Evolutionary conservation across 1,140 invertebrate genomes (phyloP), one percentile per base, ranked within the genome.

Genomic region (Frieseomelitta varia): DNA sequence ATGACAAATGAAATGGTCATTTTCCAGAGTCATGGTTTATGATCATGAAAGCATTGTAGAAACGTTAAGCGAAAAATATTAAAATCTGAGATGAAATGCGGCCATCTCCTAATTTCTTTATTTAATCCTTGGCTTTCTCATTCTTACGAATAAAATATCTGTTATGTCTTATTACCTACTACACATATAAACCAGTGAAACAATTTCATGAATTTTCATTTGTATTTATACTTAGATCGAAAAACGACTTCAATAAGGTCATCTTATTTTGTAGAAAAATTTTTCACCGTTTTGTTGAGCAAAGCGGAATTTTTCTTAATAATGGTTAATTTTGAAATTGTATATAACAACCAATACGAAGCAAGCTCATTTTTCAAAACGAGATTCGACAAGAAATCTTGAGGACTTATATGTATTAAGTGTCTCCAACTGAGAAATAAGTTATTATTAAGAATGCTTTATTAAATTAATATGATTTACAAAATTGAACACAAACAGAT

Each of bases 41-140:
- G 87, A 90, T 90, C 84, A 90, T 84, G 67, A 77, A 76, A 71
- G 83, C 68, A 76, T 82, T 69, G 34, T 87, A 78, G 34, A 85
- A 86, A 81, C n/a, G 24, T 87, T 84, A 85, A 86, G 68, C 19
- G 15, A 79, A 81, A 53, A 68, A 84, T 81, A 86, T 72, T 75
- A 77, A 82, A 87, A 92, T 91, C 90, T 88, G 92, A 93, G 90
- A 91, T 93, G 87, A 94, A 93, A 93, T 93, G 92, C 92, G 93
- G 92, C 92, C 92, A 93, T 92, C 88, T 91, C 88, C 88, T 78
- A 82, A 82, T 84, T 88, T 90, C 56, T 73, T 81, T 91, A 91
- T 84, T 90, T 72, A 92, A 91, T 91, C 88, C 87, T 91, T 90
- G 39, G 79, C 72, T 92, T 85, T 87, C 88, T 88, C 83, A 91